Evolutionary conservation across 2,797 vertebrate genomes (phyloP).

Genomic region (Notolepis coatsorum): DNA sequence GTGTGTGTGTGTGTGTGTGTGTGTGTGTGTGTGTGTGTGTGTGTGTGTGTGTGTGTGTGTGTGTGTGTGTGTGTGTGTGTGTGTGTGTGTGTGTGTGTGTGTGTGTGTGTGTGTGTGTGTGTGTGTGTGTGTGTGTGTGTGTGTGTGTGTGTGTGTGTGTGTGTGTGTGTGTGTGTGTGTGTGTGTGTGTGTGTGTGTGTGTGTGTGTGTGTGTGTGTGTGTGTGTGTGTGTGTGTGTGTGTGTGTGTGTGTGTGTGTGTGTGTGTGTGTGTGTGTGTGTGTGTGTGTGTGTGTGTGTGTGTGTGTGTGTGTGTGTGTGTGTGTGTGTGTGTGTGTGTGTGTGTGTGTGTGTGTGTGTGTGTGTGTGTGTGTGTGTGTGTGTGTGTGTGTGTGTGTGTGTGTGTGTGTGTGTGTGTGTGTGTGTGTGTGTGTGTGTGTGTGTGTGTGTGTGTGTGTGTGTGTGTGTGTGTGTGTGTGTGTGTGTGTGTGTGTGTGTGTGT

Average conservation of each 20-base stretch:
- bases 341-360: background rate
- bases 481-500: background rate
- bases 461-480: slow-evolving; percentile 6
- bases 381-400: background rate
- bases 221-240: background rate
- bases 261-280: slow-evolving; percentile 5
- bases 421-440: background rate
- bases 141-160: background rate
- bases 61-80: background rate
- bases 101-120: slow-evolving; percentile 14
- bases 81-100: background rate
- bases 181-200: background rate
- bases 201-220: slow-evolving; percentile 14
- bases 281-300: background rate
- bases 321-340: background rate
- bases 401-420: slow-evolving; percentile 11
- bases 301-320: slow-evolving; percentile 11
- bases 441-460: background rate
- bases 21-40: too few relatives aligned
- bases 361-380: slow-evolving; percentile 6
- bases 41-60: too few relatives aligned
- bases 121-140: background rate
- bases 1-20: background rate
- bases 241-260: background rate
- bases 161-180: slow-evolving; percentile 5